A percentile compares a stretch with the other conserved stretches of the same genome.
Conservation (phyloP, 2,113 vertebrate genomes). For the Forbesichthys papilliferus region DNA sequence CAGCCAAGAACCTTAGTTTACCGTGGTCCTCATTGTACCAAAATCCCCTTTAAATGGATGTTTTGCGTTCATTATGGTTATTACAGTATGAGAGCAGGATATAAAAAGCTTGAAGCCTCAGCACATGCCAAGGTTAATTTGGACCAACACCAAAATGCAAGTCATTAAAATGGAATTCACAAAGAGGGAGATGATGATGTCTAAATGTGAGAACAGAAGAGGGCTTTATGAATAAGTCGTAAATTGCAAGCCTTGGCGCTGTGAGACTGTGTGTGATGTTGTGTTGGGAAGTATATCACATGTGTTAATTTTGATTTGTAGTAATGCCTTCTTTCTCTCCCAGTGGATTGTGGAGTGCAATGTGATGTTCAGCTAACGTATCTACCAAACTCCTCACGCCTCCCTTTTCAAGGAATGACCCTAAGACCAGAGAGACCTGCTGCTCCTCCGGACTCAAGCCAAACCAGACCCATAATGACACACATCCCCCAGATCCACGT, state of each 20-base stretch:
- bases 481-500: conserved; percentile 70
- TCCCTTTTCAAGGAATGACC: conserved; percentile 46
- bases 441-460: conserved; percentile 41
- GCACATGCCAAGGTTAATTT: conserved; percentile 28
- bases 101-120: conserved; percentile 1
- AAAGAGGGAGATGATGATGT: conserved; percentile 15
- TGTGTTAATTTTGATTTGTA: neutral
- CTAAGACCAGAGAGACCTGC: conserved; percentile 55
- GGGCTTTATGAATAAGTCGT: conserved; percentile 18
- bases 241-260: neutral
- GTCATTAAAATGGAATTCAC: conserved; percentile 30
- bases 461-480: conserved; percentile 32
- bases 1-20: conserved; percentile 28
- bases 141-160: conserved; percentile 22
- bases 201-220: conserved; percentile 22
- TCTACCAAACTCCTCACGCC: conserved; percentile 17
- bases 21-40: conserved; percentile 25
- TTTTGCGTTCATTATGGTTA: conserved; percentile 31
- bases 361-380: neutral
- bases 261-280: neutral
- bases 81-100: conserved; percentile 14
- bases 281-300: neutral
- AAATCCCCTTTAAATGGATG: conserved; percentile 2
- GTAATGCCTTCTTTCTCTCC: neutral
- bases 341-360: neutral